A percentile compares a stretch with the other conserved stretches of the same genome.
Evolutionary conservation across 1,140 invertebrate genomes (phyloP).

Genomic region (Hyles euphorbiae): DNA sequence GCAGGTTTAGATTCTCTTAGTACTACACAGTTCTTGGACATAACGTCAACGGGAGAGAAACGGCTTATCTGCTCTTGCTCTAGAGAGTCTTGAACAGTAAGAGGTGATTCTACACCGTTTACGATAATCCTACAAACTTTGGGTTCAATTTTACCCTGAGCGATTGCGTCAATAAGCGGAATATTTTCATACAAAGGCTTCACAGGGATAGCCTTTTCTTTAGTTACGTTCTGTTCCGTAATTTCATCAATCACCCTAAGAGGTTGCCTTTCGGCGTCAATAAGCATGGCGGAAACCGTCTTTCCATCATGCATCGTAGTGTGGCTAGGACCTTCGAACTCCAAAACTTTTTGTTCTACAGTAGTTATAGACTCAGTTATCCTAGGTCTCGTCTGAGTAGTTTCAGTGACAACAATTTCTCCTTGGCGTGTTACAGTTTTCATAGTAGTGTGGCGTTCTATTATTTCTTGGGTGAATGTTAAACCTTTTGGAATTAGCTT

Average conservation of each 20-base stretch:
- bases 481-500: conserved; percentile 4
- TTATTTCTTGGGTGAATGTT: conserved; percentile 8
- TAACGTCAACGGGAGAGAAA: conserved; percentile 78
- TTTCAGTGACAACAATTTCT: conserved; percentile 18
- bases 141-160: conserved; percentile 83
- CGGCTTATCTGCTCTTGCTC: conserved; percentile 80
- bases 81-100: conserved; percentile 79
- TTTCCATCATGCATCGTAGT: conserved; percentile 33
- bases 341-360: conserved; percentile 20
- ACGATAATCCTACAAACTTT: conserved; percentile 81
- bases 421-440: conserved; percentile 14
- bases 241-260: conserved; percentile 68
- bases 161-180: conserved; percentile 83
- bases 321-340: conserved; percentile 10
- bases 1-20: conserved; percentile 55
- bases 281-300: conserved; percentile 48
- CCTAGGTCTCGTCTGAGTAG: conserved; percentile 15
- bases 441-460: conserved; percentile 13
- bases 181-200: conserved; percentile 67
- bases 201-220: conserved; percentile 37
- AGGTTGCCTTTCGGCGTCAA: conserved; percentile 64
- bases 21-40: conserved; percentile 68
- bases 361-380: conserved; percentile 18
- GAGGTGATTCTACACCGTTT: conserved; percentile 75
- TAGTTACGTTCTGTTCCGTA: conserved; percentile 61